A percentile compares a stretch with the other conserved stretches of the same genome.
phyloP scores from a whole-genome alignment of 1,140 invertebrate genomes.

The Aporrectodea caliginosa region DNA sequence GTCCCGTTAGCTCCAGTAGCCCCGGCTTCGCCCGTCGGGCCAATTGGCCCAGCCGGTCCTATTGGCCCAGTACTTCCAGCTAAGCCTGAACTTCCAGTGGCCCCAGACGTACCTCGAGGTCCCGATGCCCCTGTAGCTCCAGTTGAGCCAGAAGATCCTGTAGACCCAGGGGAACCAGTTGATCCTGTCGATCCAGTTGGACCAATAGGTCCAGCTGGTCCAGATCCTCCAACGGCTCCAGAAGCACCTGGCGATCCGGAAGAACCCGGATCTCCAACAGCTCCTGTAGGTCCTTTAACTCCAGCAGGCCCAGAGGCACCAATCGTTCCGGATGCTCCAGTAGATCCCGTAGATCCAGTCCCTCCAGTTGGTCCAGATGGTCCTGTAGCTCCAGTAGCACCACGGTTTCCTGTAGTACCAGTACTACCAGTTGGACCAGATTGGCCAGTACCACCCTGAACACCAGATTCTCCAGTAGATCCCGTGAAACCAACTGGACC shows the following conservation, averaged over 20 bases:
- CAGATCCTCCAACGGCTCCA: conserved; percentile 19
- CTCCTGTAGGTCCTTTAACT: conserved; percentile 8
- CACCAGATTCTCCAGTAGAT: neutral
- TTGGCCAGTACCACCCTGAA: neutral
- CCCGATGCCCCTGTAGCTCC: neutral
- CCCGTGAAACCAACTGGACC: neutral
- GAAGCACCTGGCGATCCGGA: conserved; percentile 11
- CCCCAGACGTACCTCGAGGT: conserved; percentile 10
- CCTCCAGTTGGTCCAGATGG: conserved; percentile 15
- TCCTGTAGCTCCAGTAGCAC: conserved; percentile 16
- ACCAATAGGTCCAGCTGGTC: conserved; percentile 7
- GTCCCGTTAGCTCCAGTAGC: neutral
- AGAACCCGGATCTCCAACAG: neutral
- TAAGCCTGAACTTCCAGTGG: neutral
- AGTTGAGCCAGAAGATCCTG: neutral
- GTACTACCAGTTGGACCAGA: neutral
- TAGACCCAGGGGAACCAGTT: conserved; percentile 12
- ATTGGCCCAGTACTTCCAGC: neutral
- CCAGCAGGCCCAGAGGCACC: conserved; percentile 7
- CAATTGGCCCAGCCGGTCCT: conserved; percentile 3
- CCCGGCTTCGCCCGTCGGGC: neutral
- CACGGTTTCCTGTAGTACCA: conserved; percentile 20
- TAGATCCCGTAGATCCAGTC: conserved; percentile 14
- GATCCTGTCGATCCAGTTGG: conserved; percentile 6
- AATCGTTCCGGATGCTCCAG: conserved; percentile 7